Evolutionary conservation across 2,113 vertebrate genomes (phyloP).

Genomic region (Odontesthes bonariensis): DNA sequence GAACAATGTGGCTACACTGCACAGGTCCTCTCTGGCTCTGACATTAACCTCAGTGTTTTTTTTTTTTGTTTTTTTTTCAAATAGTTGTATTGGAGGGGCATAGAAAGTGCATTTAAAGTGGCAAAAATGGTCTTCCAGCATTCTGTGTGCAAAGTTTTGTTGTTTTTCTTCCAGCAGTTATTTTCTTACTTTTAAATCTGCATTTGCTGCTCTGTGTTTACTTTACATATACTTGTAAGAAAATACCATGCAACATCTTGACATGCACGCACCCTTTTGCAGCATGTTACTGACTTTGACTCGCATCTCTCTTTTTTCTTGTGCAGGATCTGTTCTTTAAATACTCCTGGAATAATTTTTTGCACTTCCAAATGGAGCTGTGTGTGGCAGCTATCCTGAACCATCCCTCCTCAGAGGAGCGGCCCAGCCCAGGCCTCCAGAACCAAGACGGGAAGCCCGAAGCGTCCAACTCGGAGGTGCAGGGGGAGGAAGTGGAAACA

Average conservation of each 20-base stretch:
- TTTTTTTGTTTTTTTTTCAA: too few relatives aligned
- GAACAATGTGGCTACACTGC: neutral
- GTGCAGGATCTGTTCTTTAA: conserved; percentile 96
- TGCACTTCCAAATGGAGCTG: conserved; percentile 98
- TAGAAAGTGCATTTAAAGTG: too few relatives aligned
- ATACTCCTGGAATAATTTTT: conserved; percentile 98
- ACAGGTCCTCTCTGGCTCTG: neutral
- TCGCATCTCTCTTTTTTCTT: neutral
- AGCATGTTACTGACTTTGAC: neutral
- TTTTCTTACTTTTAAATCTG: neutral
- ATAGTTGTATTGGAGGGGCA: too few relatives aligned
- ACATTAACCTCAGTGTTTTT: neutral
- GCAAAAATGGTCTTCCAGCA: too few relatives aligned
- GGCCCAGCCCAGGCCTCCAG: conserved; percentile 65
- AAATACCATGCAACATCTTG: neutral
- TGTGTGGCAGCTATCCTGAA: conserved; percentile 93
- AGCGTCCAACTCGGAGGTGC: conserved; percentile 29
- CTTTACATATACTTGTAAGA: neutral
- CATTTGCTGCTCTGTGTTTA: neutral
- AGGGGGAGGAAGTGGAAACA: conserved; percentile 72
- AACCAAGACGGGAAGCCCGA: conserved; percentile 70
- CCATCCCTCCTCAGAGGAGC: conserved; percentile 83
- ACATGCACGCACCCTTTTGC: neutral
- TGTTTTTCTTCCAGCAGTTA: neutral
- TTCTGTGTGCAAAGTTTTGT: too few relatives aligned